These are phyloP conservation scores for Philopedon plagiatum DNA, from an alignment of 2,888 invertebrate genomes.

Conservation along the genomic window DNA sequence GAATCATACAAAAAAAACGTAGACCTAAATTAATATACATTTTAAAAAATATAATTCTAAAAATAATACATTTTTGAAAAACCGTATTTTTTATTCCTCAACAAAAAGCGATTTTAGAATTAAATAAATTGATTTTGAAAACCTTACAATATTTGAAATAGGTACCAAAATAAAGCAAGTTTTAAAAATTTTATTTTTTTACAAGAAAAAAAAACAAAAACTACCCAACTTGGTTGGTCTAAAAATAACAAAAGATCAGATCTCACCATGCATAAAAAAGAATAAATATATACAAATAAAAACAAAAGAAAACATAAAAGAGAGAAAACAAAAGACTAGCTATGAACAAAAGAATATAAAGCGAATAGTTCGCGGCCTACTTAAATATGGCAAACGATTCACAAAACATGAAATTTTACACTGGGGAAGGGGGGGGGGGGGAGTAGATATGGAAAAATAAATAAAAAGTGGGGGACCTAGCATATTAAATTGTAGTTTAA, in stretches of 20 bases:
- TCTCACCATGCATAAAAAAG: conserved; percentile 46
- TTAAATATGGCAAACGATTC: conserved; percentile 66
- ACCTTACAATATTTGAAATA: conserved; percentile 6
- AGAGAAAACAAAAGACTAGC: conserved; percentile 60
- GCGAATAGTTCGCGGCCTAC: conserved; percentile 50
- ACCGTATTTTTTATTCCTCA: neutral
- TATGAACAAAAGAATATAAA: conserved; percentile 60
- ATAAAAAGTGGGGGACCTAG: conserved; percentile 37
- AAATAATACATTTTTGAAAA: conserved; percentile 28
- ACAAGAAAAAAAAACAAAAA: conserved; percentile 23
- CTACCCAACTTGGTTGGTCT: conserved; percentile 41
- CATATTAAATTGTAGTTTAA: conserved; percentile 11
- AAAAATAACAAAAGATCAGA: conserved; percentile 32
- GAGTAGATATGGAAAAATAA: conserved; percentile 55
- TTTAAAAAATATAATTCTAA: conserved; percentile 28
- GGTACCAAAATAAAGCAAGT: conserved; percentile 24
- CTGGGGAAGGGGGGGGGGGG: conserved; percentile 55
- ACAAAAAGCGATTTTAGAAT: conserved; percentile 20
- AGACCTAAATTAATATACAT: conserved; percentile 33
- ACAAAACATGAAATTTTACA: conserved; percentile 59
- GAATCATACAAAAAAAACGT: conserved; percentile 23
- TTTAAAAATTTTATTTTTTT: neutral
- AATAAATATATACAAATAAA: conserved; percentile 52
- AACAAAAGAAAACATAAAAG: conserved; percentile 51
- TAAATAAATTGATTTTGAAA: conserved; percentile 19